Evolutionary conservation across 2,113 vertebrate genomes (phyloP), one percentile per base, ranked within the genome.

Genomic region (western clawed frog (Xenopus tropicalis)): DNA sequence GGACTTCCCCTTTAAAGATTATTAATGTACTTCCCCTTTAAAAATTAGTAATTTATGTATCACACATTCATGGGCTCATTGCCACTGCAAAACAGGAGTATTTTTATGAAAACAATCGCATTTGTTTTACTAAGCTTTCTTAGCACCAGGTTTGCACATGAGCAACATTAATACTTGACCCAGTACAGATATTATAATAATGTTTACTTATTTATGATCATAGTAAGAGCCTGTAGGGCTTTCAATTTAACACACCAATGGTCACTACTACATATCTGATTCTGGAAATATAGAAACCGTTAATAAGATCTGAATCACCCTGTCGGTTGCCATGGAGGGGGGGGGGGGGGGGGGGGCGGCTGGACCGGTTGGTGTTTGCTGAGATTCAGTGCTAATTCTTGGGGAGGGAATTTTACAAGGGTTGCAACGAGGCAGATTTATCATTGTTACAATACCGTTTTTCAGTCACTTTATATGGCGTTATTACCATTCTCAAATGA

Each of bases 391-490:
- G 16, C 16, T 48, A 48, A 13, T 14, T 13, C 46, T 48, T 48
- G 46, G 16, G 52, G 52, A 17, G 17, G n/a, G 16, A 54, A 17
- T 48, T 48, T 54, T n/a, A 17, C 52, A 54, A 1, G n/a, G 19
- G 19, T 54, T 10, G 4, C 16, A 23, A 24, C 21, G 21, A 59
- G 22, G 57, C 22, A 22, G 21, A 24, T 59, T 59, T 22, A 59
- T 59, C 57, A 22, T 59, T 24, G 8, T 59, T 24, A 59, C 57
- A 23, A 7, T 59, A 59, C 3, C 23, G 57, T 59, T 22, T 59
- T 14, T 59, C 11, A 23, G 57, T n/a, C 46, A 83, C 81, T 84
- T 83, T 83, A 82, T 81, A 78, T 81, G 79, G 66, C 84, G 77
- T 72, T 78, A 14, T 48, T 37, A 8, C 10, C 29, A 37, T 37